Evolutionary conservation across 1,140 invertebrate species (phyloP).

Genomic region (Penaeus indicus): DNA sequence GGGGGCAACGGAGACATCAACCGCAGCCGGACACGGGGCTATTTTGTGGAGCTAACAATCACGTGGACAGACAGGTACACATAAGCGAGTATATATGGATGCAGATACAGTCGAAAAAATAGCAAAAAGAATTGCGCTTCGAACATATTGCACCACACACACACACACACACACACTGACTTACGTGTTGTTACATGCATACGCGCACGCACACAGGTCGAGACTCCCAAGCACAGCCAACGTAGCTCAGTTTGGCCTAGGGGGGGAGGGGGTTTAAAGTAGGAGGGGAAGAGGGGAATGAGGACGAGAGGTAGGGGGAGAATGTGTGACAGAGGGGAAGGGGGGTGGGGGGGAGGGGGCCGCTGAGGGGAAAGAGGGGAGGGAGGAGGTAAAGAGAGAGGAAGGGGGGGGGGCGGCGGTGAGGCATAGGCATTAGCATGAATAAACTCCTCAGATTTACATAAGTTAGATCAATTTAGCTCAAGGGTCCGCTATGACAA

Average conservation of each 20-base stretch:
- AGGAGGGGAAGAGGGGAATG: not conserved
- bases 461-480: no score
- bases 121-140: no score
- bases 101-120: no score
- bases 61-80: constrained; percentile 15
- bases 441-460: no score
- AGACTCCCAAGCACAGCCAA: not conserved
- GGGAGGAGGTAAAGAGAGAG: constrained; percentile 17
- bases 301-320: not conserved
- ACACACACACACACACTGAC: no score
- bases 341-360: not conserved
- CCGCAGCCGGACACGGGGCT: not conserved
- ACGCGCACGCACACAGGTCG: constrained; percentile 8
- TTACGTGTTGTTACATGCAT: not conserved
- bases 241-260: no score
- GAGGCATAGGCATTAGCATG: no score
- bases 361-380: not conserved
- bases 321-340: not conserved
- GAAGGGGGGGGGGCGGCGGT: not conserved
- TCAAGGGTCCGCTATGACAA: no score
- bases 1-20: not conserved
- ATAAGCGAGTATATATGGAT: not conserved
- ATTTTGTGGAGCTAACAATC: not conserved
- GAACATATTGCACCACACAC: no score
- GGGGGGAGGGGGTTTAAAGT: no score